phyloP scores from a whole-genome alignment of 2,113 vertebrate genomes.

The Ptychochromis oligacanthus region DNA sequence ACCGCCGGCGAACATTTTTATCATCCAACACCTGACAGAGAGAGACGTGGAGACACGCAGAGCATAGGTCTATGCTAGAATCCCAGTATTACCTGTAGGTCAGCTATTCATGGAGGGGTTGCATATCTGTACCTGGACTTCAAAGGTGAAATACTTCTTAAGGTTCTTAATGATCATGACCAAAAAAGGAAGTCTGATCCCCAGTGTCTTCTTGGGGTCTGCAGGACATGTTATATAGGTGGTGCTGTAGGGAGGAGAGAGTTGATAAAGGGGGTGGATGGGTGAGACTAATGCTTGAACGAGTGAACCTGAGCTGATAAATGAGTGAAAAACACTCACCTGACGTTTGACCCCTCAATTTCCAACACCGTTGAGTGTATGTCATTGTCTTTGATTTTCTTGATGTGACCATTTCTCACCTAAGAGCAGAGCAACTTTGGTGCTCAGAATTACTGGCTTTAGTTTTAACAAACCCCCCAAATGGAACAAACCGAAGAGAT shows the following conservation, averaged over 20 bases:
- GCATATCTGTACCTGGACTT: conserved; percentile 88
- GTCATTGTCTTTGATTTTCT: conserved; percentile 93
- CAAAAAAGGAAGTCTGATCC: conserved; percentile 94
- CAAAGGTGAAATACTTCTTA: conserved; percentile 98
- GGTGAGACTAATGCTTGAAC: neutral
- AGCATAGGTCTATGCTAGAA: too few relatives aligned
- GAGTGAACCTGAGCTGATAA: neutral
- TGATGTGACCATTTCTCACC: conserved; percentile 97
- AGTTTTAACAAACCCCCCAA: too few relatives aligned
- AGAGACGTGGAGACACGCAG: neutral
- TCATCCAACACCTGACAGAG: conserved; percentile 91
- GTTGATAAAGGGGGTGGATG: neutral
- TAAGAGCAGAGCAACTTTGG: conserved; percentile 43
- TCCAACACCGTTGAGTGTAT: conserved; percentile 94
- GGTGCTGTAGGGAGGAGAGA: conserved; percentile 80
- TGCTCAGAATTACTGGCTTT: too few relatives aligned
- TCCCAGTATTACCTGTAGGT: too few relatives aligned
- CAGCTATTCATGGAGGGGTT: too few relatives aligned
- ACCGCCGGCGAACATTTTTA: conserved; percentile 93
- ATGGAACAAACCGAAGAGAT: too few relatives aligned
- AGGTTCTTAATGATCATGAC: conserved; percentile 99
- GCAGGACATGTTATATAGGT: conserved; percentile 98
- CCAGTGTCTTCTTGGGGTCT: conserved; percentile 95
- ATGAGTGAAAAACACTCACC: conserved; percentile 73
- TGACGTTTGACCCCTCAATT: conserved; percentile 94